Base-by-base conservation (phyloP, 2,888 invertebrate genomes). In the Spilosoma lubricipeda region DNA sequence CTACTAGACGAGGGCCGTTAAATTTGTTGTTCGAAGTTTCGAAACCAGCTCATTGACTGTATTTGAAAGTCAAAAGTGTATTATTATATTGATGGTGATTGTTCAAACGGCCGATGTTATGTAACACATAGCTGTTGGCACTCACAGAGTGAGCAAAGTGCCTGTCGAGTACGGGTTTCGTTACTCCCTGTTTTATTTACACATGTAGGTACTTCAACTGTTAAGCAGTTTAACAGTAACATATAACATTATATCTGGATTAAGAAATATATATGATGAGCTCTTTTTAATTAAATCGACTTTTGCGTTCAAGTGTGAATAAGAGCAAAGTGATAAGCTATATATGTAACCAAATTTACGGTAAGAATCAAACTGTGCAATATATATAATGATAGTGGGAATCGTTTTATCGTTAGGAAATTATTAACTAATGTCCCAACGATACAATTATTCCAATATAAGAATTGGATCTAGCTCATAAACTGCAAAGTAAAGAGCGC, bases 11-110 rank as follows among this genome's bases (percentile, higher is more conserved):
- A 30, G 20, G 67, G 70, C 72, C 75, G 77, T 71, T 75, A 82
- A 81, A 83, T 79, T 81, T 71, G 74, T 79, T 82, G 77, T 79
- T 83, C 81, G 78, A 75, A 68, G 74, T 85, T 82, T 79, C 76
- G 80, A 79, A 82, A 82, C 70, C 39, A 30, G 72, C 71, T 77
- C 66, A 69, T 74, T 77, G 78, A 73, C 75, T 69, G 67, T 70
- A 75, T 75, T 80, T 81, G 78, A 77, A 80, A 83, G 82, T 82
- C 64, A 71, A 70, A 59, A 59, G 33, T 78, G 70, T 76, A 75
- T 75, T 76, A 83, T 80, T 73, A 81, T 72, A 70, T 66, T 63
- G 59, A 78, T 33, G 66, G 67, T 70, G 77, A 77, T 77, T 78
- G 77, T 75, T 59, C 68, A 75, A 77, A 76, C 70, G 74, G 74